Base-by-base conservation (phyloP, 2,797 vertebrate species). In the Gephyroberyx darwinii region DNA sequence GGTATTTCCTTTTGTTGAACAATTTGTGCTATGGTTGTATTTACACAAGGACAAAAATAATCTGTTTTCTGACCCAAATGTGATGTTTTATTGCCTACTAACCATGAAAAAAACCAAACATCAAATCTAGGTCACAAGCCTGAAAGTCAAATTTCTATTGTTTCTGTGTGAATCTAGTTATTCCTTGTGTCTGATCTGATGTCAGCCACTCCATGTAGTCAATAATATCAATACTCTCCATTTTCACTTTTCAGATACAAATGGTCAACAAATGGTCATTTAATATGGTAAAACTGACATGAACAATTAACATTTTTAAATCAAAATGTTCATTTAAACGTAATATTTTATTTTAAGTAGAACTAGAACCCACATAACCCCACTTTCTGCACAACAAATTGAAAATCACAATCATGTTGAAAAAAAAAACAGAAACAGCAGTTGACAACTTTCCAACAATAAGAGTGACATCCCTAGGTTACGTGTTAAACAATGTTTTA, bases 1-100 rank as follows among this genome's bases (percentile, higher is more conserved):
- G 74, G 53, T 67, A 2, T 89, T 84, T 71, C 60, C 56, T 47
- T 57, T 20, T 39, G 41, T 5, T 64, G 55, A 26, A 30, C 20
- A 30, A 47, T 31, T 8, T 41, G 31, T 56, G 30, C 13, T 16
- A 4, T 43, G 39, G 39, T 39, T 43, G 39, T 20, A 26, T 45
- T 43, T 43, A 26, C 14, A 26, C 39, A 43, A 43, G 20, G 20
- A 43, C 37, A 22, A 45, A 60, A n/a, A 30, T n/a, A 22, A 4
- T 41, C 4, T 1, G 16, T 13, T 12, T 35, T 35, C 48, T 41
- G 8, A 12, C 10, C 5, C 8, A 62, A 5, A 16, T 31, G n/a
- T 41, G 19, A 41, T 8, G 37, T 48, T 63, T 20, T 63, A 50
- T 48, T 50, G 30, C n/a, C 13, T 30, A 33, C 45, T 20, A 10